Base-by-base conservation (phyloP, 2,888 invertebrate species). In the Drosophila affinis region DNA sequence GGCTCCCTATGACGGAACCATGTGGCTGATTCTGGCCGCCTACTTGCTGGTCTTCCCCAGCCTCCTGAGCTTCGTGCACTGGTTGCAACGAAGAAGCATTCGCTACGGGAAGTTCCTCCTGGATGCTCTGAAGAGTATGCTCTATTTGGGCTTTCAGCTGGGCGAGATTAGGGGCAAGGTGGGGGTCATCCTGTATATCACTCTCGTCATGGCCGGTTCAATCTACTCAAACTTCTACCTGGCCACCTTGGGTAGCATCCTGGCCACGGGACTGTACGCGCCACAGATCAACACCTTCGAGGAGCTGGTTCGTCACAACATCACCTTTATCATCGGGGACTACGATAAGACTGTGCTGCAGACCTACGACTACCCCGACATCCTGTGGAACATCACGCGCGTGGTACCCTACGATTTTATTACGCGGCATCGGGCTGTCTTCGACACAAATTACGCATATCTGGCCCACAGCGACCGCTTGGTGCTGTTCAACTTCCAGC, bases 211-310 rank as follows among this genome's bases (percentile, higher is more conserved):
- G 1, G 57, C 57, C 0, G 88, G 81, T 0, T 64, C 86, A 0
- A 57, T 82, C 1, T 77, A 48, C 60, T 76, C 77, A 32, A 88
- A 61, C 18, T 82, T 70, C 12, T 82, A 88, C 9, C 24, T 79
- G 68, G 86, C 87, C 0, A 34, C 61, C 0, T 72, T 88, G 0
- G 72, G 72, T 3, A 77, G 70, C 32, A 77, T 82, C 9, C 52
- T 82, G 2, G 68, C 72, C 3, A 82, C 88, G 9, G 88, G 86
- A n/a, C 63, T 77, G 0, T 86, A 86, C 34, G 87, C 72, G n/a
- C 60, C 68, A 3, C 69, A 63, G 17, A 82, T 82, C 9, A 27
- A 69, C 6, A 79, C 63, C 32, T 79, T 82, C 12, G 86, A 82
- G n/a, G 59, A 77, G 27, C 44, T 88, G 47, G 75, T 73, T 1